Percentiles rank a stretch among this genome's conserved stretches.
These are phyloP conservation scores for Adelges cooleyi DNA, from an alignment of 1,140 invertebrate species.

Conservation along the genomic window DNA sequence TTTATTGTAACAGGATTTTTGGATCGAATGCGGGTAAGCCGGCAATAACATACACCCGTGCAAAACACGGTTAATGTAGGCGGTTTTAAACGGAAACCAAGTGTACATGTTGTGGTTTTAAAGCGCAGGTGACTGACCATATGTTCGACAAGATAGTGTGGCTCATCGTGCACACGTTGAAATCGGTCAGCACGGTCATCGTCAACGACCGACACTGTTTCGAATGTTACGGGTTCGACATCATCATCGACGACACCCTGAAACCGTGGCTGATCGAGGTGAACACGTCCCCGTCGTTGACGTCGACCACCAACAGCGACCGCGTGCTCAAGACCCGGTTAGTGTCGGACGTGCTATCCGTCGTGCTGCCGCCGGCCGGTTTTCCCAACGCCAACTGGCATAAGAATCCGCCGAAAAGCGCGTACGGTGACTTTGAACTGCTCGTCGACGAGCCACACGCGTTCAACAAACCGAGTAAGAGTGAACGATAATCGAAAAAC, in stretches of 20 bases:
- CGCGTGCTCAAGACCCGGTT: background rate
- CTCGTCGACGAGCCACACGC: background rate
- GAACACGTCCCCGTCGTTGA: constrained; percentile 87
- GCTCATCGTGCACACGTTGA: constrained; percentile 74
- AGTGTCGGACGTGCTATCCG: background rate
- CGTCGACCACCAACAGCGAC: constrained; percentile 50
- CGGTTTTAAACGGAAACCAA: too few relatives aligned
- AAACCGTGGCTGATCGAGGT: constrained; percentile 79
- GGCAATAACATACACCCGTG: too few relatives aligned
- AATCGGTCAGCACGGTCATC: constrained; percentile 62
- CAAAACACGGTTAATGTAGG: too few relatives aligned
- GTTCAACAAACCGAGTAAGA: too few relatives aligned
- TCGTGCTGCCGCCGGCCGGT: background rate
- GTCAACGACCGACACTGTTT: constrained; percentile 66
- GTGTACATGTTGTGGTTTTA: too few relatives aligned
- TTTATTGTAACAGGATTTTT: too few relatives aligned
- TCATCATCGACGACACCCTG: constrained; percentile 70
- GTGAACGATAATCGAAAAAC: too few relatives aligned
- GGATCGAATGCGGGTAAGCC: too few relatives aligned
- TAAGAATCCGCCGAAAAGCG: background rate
- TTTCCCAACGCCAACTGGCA: background rate
- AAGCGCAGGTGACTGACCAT: constrained; percentile 52
- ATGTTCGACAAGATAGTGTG: constrained; percentile 75
- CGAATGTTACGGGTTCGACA: constrained; percentile 75
- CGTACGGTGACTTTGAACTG: background rate